A percentile compares a stretch with the other conserved stretches of the same genome.
phyloP scores from a whole-genome alignment of 2,797 vertebrate genomes.

The Setipinna tenuifilis region DNA sequence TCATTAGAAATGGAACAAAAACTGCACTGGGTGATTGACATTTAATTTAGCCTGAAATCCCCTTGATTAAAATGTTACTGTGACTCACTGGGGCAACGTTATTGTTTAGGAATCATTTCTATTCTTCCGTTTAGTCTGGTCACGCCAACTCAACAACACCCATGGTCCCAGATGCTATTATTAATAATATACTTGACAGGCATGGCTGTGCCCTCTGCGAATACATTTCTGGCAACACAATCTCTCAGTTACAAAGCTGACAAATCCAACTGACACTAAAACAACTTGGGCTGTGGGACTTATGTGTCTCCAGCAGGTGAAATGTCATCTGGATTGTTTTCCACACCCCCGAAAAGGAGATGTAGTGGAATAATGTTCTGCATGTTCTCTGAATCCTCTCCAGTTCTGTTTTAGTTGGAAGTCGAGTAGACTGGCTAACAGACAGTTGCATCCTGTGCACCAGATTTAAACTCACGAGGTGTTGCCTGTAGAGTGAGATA shows the following conservation, averaged over 20 bases:
- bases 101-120: not conserved
- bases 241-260: not conserved
- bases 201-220: not conserved
- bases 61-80: not conserved
- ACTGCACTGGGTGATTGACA: not conserved
- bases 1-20: not conserved
- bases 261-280: not conserved
- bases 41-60: not conserved
- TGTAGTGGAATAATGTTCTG: slow-evolving; percentile 4
- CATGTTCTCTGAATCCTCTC: not conserved
- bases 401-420: not conserved
- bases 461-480: not conserved
- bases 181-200: not conserved
- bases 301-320: not conserved
- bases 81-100: not conserved
- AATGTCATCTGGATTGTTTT: not conserved
- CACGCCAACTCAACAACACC: not conserved
- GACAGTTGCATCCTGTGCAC: not conserved
- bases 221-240: not conserved
- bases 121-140: not conserved
- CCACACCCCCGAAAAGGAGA: not conserved
- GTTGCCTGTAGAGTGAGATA: no score
- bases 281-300: not conserved
- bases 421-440: not conserved
- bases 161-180: not conserved